Conservation (phyloP, 2,797 vertebrate genomes). For the Alouatta caraya region DNA sequence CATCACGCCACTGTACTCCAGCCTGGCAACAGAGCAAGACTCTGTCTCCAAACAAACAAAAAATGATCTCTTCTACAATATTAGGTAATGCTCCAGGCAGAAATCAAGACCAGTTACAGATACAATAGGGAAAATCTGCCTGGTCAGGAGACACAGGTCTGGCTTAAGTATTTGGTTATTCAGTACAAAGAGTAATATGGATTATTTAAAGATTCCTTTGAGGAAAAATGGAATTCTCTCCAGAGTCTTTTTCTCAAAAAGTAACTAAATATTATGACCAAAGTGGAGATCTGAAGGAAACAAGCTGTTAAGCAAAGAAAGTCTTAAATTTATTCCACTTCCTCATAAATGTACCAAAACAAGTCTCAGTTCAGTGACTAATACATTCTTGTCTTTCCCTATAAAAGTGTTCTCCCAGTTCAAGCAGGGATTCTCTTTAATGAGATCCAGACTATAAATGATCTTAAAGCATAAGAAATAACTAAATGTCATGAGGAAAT, state of each 20-base stretch:
- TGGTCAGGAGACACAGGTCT: not conserved
- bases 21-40: too few species aligned
- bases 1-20: too few species aligned
- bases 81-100: not conserved
- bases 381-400: not conserved
- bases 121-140: not conserved
- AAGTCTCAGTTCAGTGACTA: constrained; percentile 8
- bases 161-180: not conserved
- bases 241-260: not conserved
- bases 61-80: not conserved
- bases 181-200: not conserved
- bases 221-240: not conserved
- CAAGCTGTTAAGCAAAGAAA: not conserved
- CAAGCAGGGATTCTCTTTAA: not conserved
- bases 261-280: not conserved
- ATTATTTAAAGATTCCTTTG: not conserved
- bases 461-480: not conserved
- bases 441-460: not conserved
- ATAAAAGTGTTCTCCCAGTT: not conserved
- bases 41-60: too few species aligned
- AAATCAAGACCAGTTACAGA: not conserved
- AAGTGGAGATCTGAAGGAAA: not conserved
- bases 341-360: not conserved
- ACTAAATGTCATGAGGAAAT: not conserved
- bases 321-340: not conserved